These are phyloP conservation scores for Theropithecus gelada DNA, from an alignment of 2,113 vertebrate species.

Conservation along the genomic window DNA sequence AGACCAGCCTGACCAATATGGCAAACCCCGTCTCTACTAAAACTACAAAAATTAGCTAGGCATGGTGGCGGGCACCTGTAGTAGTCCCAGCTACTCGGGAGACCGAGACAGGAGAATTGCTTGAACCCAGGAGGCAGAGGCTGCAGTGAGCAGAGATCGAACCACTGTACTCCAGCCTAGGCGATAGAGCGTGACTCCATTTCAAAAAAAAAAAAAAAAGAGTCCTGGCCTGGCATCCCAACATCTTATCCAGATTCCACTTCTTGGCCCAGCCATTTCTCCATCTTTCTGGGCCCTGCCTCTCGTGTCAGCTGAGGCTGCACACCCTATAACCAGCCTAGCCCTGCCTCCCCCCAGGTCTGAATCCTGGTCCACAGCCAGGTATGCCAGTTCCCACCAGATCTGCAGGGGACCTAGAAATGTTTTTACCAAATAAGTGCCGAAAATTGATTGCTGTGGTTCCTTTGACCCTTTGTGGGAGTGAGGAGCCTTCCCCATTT, in stretches of 20 bases:
- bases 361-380: neutral
- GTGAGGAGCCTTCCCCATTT: neutral
- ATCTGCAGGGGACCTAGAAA: neutral
- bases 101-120: neutral
- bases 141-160: neutral
- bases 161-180: neutral
- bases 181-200: neutral
- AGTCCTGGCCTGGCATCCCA: neutral
- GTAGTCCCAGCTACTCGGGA: neutral
- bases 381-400: neutral
- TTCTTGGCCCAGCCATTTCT: neutral
- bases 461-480: neutral
- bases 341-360: neutral
- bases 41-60: neutral
- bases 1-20: neutral
- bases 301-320: neutral
- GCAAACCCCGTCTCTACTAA: neutral
- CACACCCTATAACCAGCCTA: neutral
- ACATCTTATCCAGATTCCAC: neutral
- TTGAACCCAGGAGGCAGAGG: neutral
- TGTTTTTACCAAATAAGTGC: neutral
- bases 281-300: neutral
- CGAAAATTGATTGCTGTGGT: neutral
- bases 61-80: neutral
- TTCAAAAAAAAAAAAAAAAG: neutral